phyloP scores from a whole-genome alignment of 1,140 invertebrate species.

The Trachelipus rathkii region DNA sequence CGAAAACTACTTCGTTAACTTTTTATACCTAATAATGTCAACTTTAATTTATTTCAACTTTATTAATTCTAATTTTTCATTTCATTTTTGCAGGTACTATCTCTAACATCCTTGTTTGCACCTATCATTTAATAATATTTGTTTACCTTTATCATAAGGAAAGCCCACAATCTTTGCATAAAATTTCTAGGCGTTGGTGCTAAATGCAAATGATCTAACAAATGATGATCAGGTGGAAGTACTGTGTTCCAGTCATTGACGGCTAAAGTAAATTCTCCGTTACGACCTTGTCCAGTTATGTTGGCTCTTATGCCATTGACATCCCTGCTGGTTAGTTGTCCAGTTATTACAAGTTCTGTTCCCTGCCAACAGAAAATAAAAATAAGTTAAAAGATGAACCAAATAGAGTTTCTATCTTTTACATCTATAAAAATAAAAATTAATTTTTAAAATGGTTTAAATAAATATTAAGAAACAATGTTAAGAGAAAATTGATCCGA shows the following conservation, averaged over 20 bases:
- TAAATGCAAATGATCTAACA: conserved; percentile 40
- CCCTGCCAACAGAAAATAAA: neutral
- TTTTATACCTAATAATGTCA: neutral
- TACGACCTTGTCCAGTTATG: conserved; percentile 28
- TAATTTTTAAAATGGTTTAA: too few species aligned
- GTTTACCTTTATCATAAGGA: conserved; percentile 43
- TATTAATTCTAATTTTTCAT: neutral
- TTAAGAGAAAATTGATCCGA: too few species aligned
- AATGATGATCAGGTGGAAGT: conserved; percentile 38
- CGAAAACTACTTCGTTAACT: too few species aligned
- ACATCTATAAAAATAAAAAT: too few species aligned
- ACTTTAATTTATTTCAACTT: neutral
- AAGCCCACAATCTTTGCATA: conserved; percentile 45
- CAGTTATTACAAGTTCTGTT: conserved; percentile 21
- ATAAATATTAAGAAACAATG: too few species aligned
- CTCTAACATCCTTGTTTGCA: neutral
- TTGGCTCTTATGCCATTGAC: conserved; percentile 9
- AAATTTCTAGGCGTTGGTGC: conserved; percentile 44
- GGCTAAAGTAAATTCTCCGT: conserved; percentile 41
- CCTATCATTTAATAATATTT: neutral
- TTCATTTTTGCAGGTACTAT: neutral
- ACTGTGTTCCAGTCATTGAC: conserved; percentile 43
- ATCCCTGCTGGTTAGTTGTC: conserved; percentile 10
- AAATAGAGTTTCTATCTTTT: neutral
- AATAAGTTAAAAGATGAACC: neutral